phyloP scores from a whole-genome alignment of 2,113 vertebrate genomes.

The Stigmatopora nigra region DNA sequence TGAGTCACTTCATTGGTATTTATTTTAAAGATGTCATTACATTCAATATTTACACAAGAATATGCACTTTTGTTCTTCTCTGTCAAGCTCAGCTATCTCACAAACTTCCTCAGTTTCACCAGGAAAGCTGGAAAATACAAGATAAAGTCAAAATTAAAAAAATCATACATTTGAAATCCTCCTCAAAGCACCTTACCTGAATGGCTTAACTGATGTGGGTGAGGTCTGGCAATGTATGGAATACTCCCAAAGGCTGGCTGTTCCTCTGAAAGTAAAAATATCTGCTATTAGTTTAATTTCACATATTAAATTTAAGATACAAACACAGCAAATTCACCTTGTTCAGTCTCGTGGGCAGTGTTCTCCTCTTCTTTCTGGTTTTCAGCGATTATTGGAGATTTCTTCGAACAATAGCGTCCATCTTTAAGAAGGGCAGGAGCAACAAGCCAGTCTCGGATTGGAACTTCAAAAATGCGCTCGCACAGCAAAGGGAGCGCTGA shows the following conservation, averaged over 20 bases:
- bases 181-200: constrained; percentile 71
- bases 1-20: neutral
- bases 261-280: constrained; percentile 3
- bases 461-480: constrained; percentile 79
- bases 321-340: constrained; percentile 38
- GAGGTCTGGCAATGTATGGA: constrained; percentile 79
- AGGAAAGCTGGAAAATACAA: constrained; percentile 78
- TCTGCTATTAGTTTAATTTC: neutral
- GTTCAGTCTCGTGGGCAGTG: constrained; percentile 30
- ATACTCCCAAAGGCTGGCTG: constrained; percentile 50
- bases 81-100: constrained; percentile 22
- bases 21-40: neutral
- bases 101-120: constrained; percentile 80
- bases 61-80: neutral
- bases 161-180: neutral
- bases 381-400: constrained; percentile 38
- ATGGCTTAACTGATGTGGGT: constrained; percentile 74
- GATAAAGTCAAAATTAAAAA: neutral
- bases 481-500: constrained; percentile 72
- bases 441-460: constrained; percentile 78
- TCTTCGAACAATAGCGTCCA: constrained; percentile 54
- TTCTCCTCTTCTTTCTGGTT: constrained; percentile 41
- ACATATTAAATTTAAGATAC: neutral
- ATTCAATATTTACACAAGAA: constrained; percentile 1
- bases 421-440: constrained; percentile 73